phyloP scores from a whole-genome alignment of 1,140 invertebrate species.

The Orussus abietinus region DNA sequence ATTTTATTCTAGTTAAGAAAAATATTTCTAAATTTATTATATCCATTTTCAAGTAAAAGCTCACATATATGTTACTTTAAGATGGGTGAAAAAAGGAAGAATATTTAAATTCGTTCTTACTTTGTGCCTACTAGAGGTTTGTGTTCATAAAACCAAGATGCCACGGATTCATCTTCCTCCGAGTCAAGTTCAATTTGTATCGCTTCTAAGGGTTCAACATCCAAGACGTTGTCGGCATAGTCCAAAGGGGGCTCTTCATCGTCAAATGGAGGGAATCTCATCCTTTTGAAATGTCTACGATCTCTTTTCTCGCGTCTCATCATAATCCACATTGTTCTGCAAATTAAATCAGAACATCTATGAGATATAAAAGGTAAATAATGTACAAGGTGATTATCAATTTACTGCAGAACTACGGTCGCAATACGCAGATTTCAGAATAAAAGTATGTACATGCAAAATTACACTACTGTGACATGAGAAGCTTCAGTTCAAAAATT shows the following conservation, averaged over 20 bases:
- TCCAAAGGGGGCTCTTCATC: constrained; percentile 99
- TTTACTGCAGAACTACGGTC: too few species aligned
- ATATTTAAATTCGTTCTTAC: constrained; percentile 44
- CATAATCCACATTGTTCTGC: constrained; percentile 99
- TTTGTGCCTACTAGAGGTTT: constrained; percentile 90
- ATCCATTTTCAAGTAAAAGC: constrained; percentile 9
- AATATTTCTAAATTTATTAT: constrained; percentile 4
- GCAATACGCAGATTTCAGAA: too few species aligned
- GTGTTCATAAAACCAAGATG: constrained; percentile 98
- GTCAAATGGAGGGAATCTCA: constrained; percentile 99
- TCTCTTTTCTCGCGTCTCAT: constrained; percentile 99
- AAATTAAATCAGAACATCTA: constrained; percentile 23
- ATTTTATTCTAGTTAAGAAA: constrained; percentile 5
- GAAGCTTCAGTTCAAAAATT: constrained; percentile 6
- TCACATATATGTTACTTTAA: too few species aligned
- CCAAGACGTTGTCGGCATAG: constrained; percentile 98
- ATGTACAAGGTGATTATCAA: too few species aligned
- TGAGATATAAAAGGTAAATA: too few species aligned
- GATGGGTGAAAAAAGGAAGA: constrained; percentile 10
- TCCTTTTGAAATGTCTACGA: constrained; percentile 97
- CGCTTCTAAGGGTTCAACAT: constrained; percentile 97
- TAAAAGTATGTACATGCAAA: background rate
- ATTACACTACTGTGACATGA: constrained; percentile 8
- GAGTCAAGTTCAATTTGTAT: constrained; percentile 98
- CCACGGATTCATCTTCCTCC: constrained; percentile 90